These are phyloP conservation scores for Oreochromis spilurus DNA, from an alignment of 2,113 vertebrate genomes.

Conservation along the genomic window DNA sequence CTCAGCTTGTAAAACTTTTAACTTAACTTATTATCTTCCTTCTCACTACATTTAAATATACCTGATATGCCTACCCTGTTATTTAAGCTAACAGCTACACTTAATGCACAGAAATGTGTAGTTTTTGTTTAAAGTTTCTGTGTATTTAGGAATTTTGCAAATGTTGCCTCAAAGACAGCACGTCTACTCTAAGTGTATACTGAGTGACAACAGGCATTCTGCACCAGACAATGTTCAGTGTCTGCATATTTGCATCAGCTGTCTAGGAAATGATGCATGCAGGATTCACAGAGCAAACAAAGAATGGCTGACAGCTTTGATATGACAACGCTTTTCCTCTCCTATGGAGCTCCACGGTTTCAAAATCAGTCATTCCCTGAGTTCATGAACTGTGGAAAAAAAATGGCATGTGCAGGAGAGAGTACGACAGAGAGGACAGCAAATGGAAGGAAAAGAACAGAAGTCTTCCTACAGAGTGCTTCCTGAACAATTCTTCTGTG, in stretches of 20 bases:
- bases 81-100: background rate
- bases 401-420: background rate
- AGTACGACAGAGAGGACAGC: background rate
- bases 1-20: background rate
- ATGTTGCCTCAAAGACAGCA: background rate
- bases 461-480: slow-evolving; percentile 18
- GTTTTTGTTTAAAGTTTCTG: background rate
- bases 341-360: background rate
- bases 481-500: slow-evolving; percentile 1
- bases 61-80: background rate
- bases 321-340: slow-evolving; percentile 26
- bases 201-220: slow-evolving; percentile 12
- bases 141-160: background rate
- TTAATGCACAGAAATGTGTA: background rate
- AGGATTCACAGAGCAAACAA: slow-evolving; percentile 28
- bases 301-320: slow-evolving; percentile 49
- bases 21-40: background rate
- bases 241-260: slow-evolving; percentile 28
- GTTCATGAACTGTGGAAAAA: slow-evolving; percentile 53
- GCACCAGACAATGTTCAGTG: background rate
- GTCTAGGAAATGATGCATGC: slow-evolving; percentile 8
- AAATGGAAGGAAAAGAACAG: background rate
- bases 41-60: background rate
- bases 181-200: background rate
- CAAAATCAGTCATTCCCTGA: slow-evolving; percentile 25